Evolutionary conservation across 2,888 invertebrate species (phyloP).

Genomic region (Cremastobaeus sp.): DNA sequence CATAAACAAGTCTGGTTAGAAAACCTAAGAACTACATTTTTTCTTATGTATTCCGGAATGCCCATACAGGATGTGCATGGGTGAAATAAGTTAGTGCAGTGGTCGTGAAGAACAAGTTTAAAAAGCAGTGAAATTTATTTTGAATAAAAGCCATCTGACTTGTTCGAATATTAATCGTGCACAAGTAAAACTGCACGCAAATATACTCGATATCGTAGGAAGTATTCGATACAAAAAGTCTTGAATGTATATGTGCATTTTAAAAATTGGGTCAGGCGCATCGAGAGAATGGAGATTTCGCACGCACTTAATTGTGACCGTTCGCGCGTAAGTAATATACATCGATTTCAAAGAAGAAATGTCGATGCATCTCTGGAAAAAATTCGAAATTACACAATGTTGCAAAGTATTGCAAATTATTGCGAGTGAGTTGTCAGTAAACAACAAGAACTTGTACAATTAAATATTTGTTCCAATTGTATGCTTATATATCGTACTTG

Average conservation of each 20-base stretch:
- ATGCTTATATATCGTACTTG: background rate
- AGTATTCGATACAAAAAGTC: slow-evolving; percentile 20
- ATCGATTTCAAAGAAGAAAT: slow-evolving; percentile 21
- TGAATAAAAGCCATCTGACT: slow-evolving; percentile 35
- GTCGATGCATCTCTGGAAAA: too few relatives aligned
- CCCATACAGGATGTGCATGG: slow-evolving; percentile 58
- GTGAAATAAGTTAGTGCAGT: slow-evolving; percentile 61
- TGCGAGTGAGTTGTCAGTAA: too few relatives aligned
- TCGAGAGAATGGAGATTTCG: slow-evolving; percentile 44
- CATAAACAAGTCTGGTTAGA: slow-evolving; percentile 59
- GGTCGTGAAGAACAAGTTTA: slow-evolving; percentile 63
- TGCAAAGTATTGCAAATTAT: too few relatives aligned
- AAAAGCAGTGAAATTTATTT: slow-evolving; percentile 68
- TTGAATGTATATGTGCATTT: slow-evolving; percentile 46
- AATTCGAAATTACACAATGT: too few relatives aligned
- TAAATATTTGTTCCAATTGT: background rate
- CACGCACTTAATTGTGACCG: slow-evolving; percentile 59
- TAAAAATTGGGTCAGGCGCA: slow-evolving; percentile 69
- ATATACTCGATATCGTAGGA: slow-evolving; percentile 2
- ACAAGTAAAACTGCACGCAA: background rate
- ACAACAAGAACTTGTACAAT: background rate
- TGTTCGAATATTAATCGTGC: slow-evolving; percentile 30
- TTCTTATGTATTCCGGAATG: slow-evolving; percentile 61
- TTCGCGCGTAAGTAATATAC: slow-evolving; percentile 37
- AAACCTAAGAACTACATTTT: slow-evolving; percentile 66